These are phyloP conservation scores for Galerucella pusilla DNA, from an alignment of 2,888 invertebrate genomes.

Conservation along the genomic window DNA sequence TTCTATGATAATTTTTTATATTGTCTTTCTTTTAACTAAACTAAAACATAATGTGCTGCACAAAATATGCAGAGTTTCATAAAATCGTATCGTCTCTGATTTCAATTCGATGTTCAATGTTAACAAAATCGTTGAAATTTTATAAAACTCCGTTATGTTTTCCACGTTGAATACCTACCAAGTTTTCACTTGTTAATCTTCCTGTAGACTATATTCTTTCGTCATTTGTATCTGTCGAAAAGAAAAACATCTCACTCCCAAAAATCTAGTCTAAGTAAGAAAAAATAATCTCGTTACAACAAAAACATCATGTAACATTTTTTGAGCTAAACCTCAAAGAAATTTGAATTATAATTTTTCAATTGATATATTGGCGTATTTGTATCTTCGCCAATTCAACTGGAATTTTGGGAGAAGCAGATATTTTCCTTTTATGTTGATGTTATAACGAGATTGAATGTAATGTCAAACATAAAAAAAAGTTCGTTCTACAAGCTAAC, in stretches of 20 bases:
- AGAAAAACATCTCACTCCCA: constrained; percentile 69
- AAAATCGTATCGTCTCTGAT: constrained; percentile 16
- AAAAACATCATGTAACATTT: constrained; percentile 54
- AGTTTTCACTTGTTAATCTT: constrained; percentile 41
- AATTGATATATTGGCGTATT: constrained; percentile 24
- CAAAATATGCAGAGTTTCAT: constrained; percentile 32
- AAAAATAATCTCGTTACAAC: constrained; percentile 65
- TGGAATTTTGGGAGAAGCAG: constrained; percentile 61
- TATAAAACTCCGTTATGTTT: constrained; percentile 28
- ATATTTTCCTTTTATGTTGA: constrained; percentile 63
- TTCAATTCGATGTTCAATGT: constrained; percentile 28
- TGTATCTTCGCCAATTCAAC: constrained; percentile 23
- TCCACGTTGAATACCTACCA: constrained; percentile 42
- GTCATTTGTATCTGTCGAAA: constrained; percentile 79
- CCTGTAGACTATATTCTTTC: constrained; percentile 72
- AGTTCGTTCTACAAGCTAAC: not conserved
- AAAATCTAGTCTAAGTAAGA: constrained; percentile 54
- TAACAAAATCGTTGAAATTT: constrained; percentile 33
- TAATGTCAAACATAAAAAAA: constrained; percentile 5
- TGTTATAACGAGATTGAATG: constrained; percentile 75
- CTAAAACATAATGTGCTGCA: constrained; percentile 18
- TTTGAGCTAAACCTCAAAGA: not conserved
- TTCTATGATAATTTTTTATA: constrained; percentile 22
- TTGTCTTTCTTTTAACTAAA: constrained; percentile 28
- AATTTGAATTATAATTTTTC: no score